Percentiles rank a stretch among this genome's conserved stretches.
Evolutionary conservation across 1,140 invertebrate species (phyloP).

Genomic region (Drosophila sturtevanti): DNA sequence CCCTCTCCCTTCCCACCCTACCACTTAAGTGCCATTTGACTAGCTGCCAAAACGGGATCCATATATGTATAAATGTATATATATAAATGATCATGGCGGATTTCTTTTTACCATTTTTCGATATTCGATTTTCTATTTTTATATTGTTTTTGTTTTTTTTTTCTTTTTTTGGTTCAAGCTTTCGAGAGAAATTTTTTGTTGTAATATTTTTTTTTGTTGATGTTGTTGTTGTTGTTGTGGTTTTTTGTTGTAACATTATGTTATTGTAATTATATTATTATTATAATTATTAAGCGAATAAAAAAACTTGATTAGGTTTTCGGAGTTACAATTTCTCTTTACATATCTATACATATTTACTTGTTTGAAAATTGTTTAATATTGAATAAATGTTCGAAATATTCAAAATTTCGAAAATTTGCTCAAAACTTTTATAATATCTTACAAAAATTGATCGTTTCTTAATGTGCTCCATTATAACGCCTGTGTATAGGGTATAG

Average conservation of each 20-base stretch:
- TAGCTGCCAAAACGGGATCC: not conserved
- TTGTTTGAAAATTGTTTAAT: slow-evolving; percentile 47
- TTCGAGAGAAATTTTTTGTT: not conserved
- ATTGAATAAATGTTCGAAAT: slow-evolving; percentile 33
- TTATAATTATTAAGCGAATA: slow-evolving; percentile 74
- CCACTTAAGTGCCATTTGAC: not conserved
- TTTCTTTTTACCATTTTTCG: not conserved
- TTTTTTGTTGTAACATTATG: slow-evolving; percentile 2
- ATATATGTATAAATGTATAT: not conserved
- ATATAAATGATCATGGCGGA: not conserved
- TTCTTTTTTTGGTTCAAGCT: not conserved
- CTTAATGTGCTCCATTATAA: slow-evolving; percentile 22
- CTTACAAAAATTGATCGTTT: slow-evolving; percentile 47
- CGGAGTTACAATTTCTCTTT: slow-evolving; percentile 45
- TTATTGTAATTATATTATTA: slow-evolving; percentile 30
- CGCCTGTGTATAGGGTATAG: slow-evolving; percentile 17
- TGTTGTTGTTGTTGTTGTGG: slow-evolving; percentile 11
- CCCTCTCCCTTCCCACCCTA: no score
- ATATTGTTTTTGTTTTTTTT: not conserved
- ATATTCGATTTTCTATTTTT: not conserved
- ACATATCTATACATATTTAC: slow-evolving; percentile 71
- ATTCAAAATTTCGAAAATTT: slow-evolving; percentile 11
- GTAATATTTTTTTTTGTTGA: not conserved
- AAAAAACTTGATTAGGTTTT: slow-evolving; percentile 77
- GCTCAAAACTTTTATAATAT: slow-evolving; percentile 42